Base-by-base conservation (phyloP, 2,797 vertebrate species). In the Chelidonichthys spinosus region DNA sequence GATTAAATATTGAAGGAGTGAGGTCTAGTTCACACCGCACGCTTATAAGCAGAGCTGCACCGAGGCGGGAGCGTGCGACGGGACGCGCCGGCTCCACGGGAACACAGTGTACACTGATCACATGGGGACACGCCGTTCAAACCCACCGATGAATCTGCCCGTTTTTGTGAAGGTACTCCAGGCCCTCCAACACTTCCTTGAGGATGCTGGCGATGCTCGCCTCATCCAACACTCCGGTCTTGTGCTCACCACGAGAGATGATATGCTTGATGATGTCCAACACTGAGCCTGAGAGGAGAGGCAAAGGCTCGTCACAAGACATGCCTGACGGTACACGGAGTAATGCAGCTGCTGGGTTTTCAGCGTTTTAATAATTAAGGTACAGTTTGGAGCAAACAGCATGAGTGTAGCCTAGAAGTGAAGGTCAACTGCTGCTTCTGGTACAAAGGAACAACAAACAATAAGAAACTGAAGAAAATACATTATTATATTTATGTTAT, bases 141-240 rank as follows among this genome's bases (percentile, higher is more conserved):
- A 53, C 90, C 89, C 90, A 99, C 97, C 97, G 96, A 85, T 98
- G 97, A 83, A 98, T 98, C 91, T 99, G 97, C 13, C 97, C 97
- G 0, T 99, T 99, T 92, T 97, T 98, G 89, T 99, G 97, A 74
- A 99, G 94, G 83, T 98, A 99, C 72, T 99, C 97, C 86, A 98
- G 76, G 0, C 96, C 97, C 76, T 99, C 97, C 85, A 99, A 73
- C 17, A 99, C 97, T 76, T 99, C 97, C 74, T 88, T 97, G 64
- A 99, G 94, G 73, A 98, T 96, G 0, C 95, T 95, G 79, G 97
- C 97, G 46, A 99, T 99, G 85, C 95, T 96, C 8, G 96, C 82
- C 80, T 99, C 97, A 61, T 99, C 97, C 76, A 98, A 79, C 68
- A 98, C 97, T 17, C 97, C 97, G 1, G 83, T 95, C 93, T 95